Conservation (phyloP, 2,888 invertebrate species). For the Neoitamus cyanurus region DNA sequence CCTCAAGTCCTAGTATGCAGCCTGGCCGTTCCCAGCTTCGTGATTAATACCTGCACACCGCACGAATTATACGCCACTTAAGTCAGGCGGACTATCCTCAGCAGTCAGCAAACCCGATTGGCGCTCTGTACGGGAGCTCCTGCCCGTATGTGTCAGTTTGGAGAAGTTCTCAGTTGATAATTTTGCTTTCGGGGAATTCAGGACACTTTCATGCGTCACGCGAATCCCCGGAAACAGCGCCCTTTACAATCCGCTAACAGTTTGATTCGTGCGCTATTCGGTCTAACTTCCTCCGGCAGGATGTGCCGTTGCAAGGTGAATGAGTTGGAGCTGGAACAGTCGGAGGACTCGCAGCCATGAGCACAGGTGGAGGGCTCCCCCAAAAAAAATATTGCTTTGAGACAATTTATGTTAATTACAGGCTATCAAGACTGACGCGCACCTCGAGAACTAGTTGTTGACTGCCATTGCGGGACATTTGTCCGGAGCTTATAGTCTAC, state of each 20-base stretch:
- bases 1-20: neutral
- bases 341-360: neutral
- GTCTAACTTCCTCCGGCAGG: conserved; percentile 35
- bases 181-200: conserved; percentile 45
- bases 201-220: conserved; percentile 50
- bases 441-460: conserved; percentile 26
- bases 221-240: conserved; percentile 45
- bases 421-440: conserved; percentile 45
- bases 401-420: conserved; percentile 46
- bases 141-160: conserved; percentile 37
- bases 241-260: conserved; percentile 29
- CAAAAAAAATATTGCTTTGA: neutral
- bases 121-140: neutral
- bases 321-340: neutral
- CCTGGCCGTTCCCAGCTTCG: conserved; percentile 6
- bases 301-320: neutral
- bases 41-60: conserved; percentile 49
- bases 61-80: conserved; percentile 50
- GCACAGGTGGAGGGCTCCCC: neutral
- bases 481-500: neutral
- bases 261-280: conserved; percentile 1
- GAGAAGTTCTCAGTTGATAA: conserved; percentile 46
- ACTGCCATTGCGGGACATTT: conserved; percentile 37
- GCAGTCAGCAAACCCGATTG: neutral
- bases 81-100: conserved; percentile 13